Conservation (phyloP, 1,140 invertebrate species). For the Archegozetes longisetosus region DNA sequence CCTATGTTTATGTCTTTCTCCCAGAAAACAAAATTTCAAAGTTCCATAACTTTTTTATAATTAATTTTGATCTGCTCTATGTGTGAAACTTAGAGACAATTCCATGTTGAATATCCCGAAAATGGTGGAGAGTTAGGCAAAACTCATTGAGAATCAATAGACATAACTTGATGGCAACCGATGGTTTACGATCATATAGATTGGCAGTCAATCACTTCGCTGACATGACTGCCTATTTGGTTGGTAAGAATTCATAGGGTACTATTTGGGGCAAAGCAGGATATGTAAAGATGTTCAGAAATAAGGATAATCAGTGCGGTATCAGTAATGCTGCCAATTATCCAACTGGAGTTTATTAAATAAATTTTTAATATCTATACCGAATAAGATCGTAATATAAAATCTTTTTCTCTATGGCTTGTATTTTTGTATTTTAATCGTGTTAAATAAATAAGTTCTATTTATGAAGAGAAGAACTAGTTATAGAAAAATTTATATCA, state of each 20-base stretch:
- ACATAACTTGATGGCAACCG: background rate
- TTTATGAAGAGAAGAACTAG: too few relatives aligned
- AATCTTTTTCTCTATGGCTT: too few relatives aligned
- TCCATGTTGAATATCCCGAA: background rate
- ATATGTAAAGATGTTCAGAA: constrained; percentile 29
- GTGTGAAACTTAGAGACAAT: too few relatives aligned
- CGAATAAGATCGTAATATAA: too few relatives aligned
- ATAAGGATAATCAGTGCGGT: constrained; percentile 55
- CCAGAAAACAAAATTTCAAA: too few relatives aligned
- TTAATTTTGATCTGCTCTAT: too few relatives aligned
- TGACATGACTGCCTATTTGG: constrained; percentile 51
- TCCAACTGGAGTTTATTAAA: constrained; percentile 30
- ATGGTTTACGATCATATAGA: background rate
- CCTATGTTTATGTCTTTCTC: too few relatives aligned
- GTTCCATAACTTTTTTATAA: too few relatives aligned
- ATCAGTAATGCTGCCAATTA: constrained; percentile 63
- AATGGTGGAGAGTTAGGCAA: background rate
- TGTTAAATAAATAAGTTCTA: too few relatives aligned
- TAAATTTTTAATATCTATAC: too few relatives aligned
- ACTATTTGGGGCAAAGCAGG: constrained; percentile 31
- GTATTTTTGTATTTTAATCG: too few relatives aligned
- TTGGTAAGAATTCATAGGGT: constrained; percentile 84
- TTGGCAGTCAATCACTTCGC: constrained; percentile 11
- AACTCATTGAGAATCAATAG: background rate
- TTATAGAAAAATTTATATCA: too few relatives aligned